phyloP scores from a whole-genome alignment of 1,140 invertebrate species.

The Galendromus occidentalis region DNA sequence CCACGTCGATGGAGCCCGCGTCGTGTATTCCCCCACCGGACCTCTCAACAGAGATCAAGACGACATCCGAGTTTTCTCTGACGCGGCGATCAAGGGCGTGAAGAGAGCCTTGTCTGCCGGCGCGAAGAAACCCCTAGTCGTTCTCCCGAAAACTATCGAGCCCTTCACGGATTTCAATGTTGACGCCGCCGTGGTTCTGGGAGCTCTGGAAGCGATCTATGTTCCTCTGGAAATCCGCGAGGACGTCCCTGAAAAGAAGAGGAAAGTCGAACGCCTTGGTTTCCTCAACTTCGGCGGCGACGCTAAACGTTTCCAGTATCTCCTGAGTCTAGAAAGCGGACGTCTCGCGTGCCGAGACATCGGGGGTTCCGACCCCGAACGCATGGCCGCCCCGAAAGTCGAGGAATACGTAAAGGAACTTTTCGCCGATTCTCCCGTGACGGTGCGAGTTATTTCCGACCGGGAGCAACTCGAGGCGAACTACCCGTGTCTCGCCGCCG shows the following conservation, averaged over 20 bases:
- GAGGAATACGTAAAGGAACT: slow-evolving; percentile 52
- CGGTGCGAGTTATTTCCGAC: slow-evolving; percentile 37
- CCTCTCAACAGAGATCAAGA: slow-evolving; percentile 56
- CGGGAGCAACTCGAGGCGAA: slow-evolving; percentile 8
- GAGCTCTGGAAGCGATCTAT: slow-evolving; percentile 63
- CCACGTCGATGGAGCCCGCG: slow-evolving; percentile 29
- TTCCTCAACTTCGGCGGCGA: slow-evolving; percentile 8
- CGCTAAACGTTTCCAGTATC: not conserved
- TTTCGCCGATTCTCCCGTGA: slow-evolving; percentile 41
- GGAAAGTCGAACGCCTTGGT: slow-evolving; percentile 26
- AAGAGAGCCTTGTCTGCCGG: slow-evolving; percentile 42
- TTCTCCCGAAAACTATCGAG: not conserved
- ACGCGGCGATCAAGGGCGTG: slow-evolving; percentile 34
- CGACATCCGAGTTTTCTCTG: slow-evolving; percentile 44
- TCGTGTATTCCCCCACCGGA: slow-evolving; percentile 56
- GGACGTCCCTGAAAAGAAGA: slow-evolving; percentile 38
- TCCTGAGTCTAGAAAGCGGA: slow-evolving; percentile 11
- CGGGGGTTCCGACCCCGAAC: slow-evolving; percentile 71
- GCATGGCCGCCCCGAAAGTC: slow-evolving; percentile 64
- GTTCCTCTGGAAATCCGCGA: slow-evolving; percentile 62
- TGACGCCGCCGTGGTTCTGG: slow-evolving; percentile 50
- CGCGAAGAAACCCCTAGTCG: slow-evolving; percentile 35
- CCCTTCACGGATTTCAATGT: slow-evolving; percentile 37
- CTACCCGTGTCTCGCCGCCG: not conserved
- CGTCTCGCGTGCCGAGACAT: slow-evolving; percentile 60